Percentiles rank a stretch among this genome's conserved stretches.
Conservation (phyloP, 2,113 vertebrate genomes). For the Mus musculus region GRCm39 chrX:13145001-13145500, state of each 20-base stretch:
- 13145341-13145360: background rate
- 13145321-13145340: background rate
- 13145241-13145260: too few species aligned
- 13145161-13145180: background rate
- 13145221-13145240: background rate
- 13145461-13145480: too few species aligned
- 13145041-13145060: background rate
- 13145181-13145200: background rate
- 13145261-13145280: background rate
- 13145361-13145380: background rate
- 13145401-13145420: too few species aligned
- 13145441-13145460: too few species aligned
- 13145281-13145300: background rate
- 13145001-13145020: constrained; percentile 52
- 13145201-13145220: background rate
- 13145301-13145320: background rate
- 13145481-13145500: background rate
- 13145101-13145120: background rate
- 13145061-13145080: background rate
- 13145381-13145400: background rate
- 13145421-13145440: background rate
- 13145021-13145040: background rate
- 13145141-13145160: background rate
- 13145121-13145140: background rate
- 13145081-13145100: background rate